Evolutionary conservation across 2,888 invertebrate genomes (phyloP), one percentile per base, ranked within the genome.

Genomic region (Ligdia adustata): DNA sequence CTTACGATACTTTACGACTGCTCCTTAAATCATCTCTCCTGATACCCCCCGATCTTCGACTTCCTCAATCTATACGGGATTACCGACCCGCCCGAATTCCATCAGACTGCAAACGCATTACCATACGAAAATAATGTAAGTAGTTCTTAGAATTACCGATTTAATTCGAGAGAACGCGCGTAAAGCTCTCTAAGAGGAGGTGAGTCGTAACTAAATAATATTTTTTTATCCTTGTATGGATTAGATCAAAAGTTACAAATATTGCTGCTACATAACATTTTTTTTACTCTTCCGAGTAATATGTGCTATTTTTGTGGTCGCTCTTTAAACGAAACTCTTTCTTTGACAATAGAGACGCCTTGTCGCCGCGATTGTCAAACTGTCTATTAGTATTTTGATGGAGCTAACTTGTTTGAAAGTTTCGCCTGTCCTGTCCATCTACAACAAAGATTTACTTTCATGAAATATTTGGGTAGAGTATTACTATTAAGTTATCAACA

Each of bases 1-100:
- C 77, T 78, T 79, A 73, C 77, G 69, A 76, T 79, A 77, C 75
- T 80, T 82, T 78, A 79, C 71, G 70, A 65, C 56, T 53, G 51
- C 40, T 46, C 66, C 59, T 62, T 60, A 60, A 58, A 72, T 66
- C 64, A 64, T 68, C 65, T 66, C 63, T 62, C 59, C 50, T 55
- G 59, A 65, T 60, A 66, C 60, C 55, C 50, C n/a, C 55, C 55
- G 52, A 55, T 55, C 55, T 57, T 49, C 55, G 51, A 60, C 59
- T 60, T 60, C 57, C 57, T 55, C 59, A 53, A 57, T 60, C 59
- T 60, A 55, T 57, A 48, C 38, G 59, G 56, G 59, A 60, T 60
- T 60, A 57, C 55, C 57, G 52, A 53, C 57, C 57, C 59, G 51
- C 55, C 56, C 55, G 56, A 43, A 55, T 59, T 57, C 54, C 55